Conservation (phyloP, 1,140 invertebrate genomes). For the Formica selysi region DNA sequence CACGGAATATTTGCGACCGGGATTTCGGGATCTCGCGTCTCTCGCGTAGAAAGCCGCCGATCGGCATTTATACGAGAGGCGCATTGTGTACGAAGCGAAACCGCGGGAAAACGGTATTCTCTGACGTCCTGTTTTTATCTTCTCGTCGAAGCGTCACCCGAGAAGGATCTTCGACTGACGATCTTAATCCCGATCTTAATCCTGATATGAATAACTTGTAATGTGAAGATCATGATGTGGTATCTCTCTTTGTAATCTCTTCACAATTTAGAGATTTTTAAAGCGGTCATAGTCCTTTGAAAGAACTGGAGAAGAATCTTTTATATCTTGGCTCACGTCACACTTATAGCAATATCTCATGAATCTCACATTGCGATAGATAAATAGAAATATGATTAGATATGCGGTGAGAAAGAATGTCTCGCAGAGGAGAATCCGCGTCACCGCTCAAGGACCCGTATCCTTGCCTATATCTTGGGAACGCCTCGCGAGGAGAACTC, state of each 20-base stretch:
- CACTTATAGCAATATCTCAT: background rate
- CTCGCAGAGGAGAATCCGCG: background rate
- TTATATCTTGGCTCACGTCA: background rate
- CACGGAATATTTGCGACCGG: background rate
- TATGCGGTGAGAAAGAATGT: conserved; percentile 25
- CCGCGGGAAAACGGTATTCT: background rate
- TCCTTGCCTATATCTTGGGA: background rate
- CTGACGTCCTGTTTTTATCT: background rate
- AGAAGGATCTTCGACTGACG: background rate
- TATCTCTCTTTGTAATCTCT: background rate
- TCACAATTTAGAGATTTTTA: background rate
- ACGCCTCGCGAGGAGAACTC: conserved; percentile 21
- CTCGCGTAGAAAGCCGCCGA: background rate
- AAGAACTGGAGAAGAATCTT: background rate
- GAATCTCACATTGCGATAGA: conserved; percentile 14
- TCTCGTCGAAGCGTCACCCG: background rate
- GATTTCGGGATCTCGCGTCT: background rate
- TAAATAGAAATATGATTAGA: background rate
- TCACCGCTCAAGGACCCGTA: conserved; percentile 12
- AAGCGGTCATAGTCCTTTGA: background rate
- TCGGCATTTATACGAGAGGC: background rate
- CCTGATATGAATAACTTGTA: background rate
- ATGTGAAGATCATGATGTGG: background rate
- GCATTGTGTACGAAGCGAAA: background rate
- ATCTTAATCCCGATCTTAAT: conserved; percentile 36